These are phyloP conservation scores for Palythoa grandis DNA, from an alignment of 92 coral and sea anemone species.

Conservation along the genomic window DNA sequence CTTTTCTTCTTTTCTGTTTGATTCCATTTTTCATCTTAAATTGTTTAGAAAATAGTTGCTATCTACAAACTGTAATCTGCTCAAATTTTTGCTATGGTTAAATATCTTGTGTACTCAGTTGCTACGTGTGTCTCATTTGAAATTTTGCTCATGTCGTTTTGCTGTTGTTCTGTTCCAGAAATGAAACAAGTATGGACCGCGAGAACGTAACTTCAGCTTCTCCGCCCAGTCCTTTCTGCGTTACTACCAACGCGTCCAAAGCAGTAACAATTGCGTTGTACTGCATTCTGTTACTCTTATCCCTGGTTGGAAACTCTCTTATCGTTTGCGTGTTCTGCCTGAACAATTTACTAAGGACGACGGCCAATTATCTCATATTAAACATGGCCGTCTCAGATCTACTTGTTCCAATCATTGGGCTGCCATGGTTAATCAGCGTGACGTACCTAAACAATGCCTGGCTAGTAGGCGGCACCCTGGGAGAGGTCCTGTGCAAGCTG, in stretches of 20 bases:
- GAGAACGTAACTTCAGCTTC: background rate
- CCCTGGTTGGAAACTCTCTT: slow-evolving; percentile 11
- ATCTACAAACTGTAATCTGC: no score
- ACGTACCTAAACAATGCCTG: slow-evolving; percentile 13
- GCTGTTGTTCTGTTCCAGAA: slow-evolving; percentile 5
- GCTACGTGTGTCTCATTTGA: no score
- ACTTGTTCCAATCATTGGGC: slow-evolving; percentile 1
- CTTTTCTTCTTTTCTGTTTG: no score
- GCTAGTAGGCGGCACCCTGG: slow-evolving; percentile 19
- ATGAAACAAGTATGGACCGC: background rate
- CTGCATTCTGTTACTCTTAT: background rate
- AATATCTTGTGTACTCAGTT: no score
- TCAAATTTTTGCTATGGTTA: no score
- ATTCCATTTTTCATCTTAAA: no score
- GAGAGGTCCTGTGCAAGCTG: slow-evolving; percentile 24
- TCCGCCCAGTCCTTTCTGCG: slow-evolving; percentile 32
- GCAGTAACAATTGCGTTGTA: slow-evolving; percentile 7
- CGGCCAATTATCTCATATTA: slow-evolving; percentile 26
- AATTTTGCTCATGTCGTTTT: background rate
- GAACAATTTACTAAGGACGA: slow-evolving; percentile 26
- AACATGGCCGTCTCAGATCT: slow-evolving; percentile 38
- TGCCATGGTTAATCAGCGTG: slow-evolving; percentile 30
- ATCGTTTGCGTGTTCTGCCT: slow-evolving; percentile 14
- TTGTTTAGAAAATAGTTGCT: no score
- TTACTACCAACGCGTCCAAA: slow-evolving; percentile 16